Conservation (phyloP, 2,113 vertebrate species). For the Bostrychus sinensis region DNA sequence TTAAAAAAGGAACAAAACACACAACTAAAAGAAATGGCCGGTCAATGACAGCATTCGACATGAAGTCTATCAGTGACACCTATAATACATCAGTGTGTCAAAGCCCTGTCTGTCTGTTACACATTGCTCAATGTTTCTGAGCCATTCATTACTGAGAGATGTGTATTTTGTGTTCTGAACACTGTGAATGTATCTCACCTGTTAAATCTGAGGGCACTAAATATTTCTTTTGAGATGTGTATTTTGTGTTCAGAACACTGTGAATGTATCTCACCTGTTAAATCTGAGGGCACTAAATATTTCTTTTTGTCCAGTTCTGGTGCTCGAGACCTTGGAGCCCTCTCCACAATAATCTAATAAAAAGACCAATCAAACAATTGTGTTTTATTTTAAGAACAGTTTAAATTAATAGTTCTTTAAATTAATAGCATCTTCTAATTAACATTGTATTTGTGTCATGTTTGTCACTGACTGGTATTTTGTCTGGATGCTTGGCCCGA, state of each 20-base stretch:
- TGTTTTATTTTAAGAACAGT: not conserved
- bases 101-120: too few relatives aligned
- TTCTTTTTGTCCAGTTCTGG: conserved; percentile 98
- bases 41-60: too few relatives aligned
- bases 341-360: conserved; percentile 93
- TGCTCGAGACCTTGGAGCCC: conserved; percentile 90
- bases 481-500: conserved; percentile 83
- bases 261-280: conserved; percentile 85
- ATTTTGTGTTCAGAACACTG: not conserved
- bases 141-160: too few relatives aligned
- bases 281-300: conserved; percentile 95
- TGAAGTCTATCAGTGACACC: too few relatives aligned
- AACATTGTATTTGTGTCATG: not conserved
- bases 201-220: conserved; percentile 96
- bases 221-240: conserved; percentile 87
- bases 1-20: conserved; percentile 5
- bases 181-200: conserved; percentile 75
- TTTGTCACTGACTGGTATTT: conserved; percentile 78
- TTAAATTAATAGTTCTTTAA: not conserved
- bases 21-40: not conserved
- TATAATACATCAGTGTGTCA: too few relatives aligned
- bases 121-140: too few relatives aligned
- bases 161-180: not conserved
- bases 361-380: not conserved
- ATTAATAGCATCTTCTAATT: not conserved